Evolutionary conservation across 1,140 invertebrate species (phyloP).

Genomic region (Dendrolimus punctatus): DNA sequence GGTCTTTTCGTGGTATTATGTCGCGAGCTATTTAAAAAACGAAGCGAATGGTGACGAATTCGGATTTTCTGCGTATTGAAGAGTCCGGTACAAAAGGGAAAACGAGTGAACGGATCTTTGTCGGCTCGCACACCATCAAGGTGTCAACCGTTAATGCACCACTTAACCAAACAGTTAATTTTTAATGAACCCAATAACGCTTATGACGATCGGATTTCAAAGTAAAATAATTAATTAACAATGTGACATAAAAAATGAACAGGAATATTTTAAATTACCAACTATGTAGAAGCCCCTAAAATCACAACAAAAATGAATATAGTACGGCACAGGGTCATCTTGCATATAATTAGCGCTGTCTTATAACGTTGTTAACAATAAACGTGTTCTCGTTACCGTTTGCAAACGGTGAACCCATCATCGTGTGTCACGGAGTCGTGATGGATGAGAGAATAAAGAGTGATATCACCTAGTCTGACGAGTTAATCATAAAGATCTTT

Average conservation of each 20-base stretch:
- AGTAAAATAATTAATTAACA: too few species aligned
- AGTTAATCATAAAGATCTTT: slow-evolving; percentile 30
- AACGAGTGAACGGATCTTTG: slow-evolving; percentile 12
- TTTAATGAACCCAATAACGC: slow-evolving; percentile 10
- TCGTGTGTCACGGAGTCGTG: slow-evolving; percentile 35
- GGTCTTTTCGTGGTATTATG: slow-evolving; percentile 22
- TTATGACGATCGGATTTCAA: too few species aligned
- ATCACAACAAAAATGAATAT: slow-evolving; percentile 17
- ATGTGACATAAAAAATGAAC: background rate
- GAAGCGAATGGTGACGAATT: slow-evolving; percentile 38
- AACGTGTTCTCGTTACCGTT: slow-evolving; percentile 27
- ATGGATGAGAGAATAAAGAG: slow-evolving; percentile 43
- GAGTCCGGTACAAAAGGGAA: slow-evolving; percentile 25
- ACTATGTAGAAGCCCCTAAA: background rate
- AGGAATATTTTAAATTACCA: background rate
- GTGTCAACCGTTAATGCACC: slow-evolving; percentile 56
- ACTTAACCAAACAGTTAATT: slow-evolving; percentile 45
- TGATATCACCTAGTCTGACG: slow-evolving; percentile 34
- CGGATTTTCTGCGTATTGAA: slow-evolving; percentile 39
- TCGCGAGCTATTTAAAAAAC: slow-evolving; percentile 23
- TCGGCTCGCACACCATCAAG: slow-evolving; percentile 29
- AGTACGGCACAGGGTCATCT: slow-evolving; percentile 26
- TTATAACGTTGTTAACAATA: slow-evolving; percentile 30
- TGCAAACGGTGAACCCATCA: slow-evolving; percentile 32
- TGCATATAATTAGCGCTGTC: slow-evolving; percentile 37